A percentile compares a stretch with the other conserved stretches of the same genome.
phyloP scores from a whole-genome alignment of 2,888 invertebrate genomes.

The Folsomia candida region DNA sequence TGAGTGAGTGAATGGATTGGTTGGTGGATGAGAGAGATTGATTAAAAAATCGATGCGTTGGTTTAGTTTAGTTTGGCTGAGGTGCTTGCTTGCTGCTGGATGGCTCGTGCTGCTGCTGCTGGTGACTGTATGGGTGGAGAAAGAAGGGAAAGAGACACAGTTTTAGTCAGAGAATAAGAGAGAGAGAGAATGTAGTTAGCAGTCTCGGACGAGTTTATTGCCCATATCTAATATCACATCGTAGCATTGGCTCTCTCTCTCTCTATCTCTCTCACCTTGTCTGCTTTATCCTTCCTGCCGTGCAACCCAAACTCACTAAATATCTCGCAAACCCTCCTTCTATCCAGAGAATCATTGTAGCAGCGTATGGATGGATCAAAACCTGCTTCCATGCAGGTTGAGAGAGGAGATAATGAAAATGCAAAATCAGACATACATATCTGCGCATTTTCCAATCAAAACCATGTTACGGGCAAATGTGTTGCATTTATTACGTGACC shows the following conservation, averaged over 20 bases:
- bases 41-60: conserved; percentile 6
- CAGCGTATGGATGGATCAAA: too few relatives aligned
- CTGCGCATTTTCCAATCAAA: neutral
- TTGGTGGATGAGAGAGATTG: conserved; percentile 13
- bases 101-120: too few relatives aligned
- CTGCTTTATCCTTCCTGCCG: neutral
- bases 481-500: too few relatives aligned
- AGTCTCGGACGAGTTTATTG: conserved; percentile 11
- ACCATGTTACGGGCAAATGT: neutral
- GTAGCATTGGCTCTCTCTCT: neutral
- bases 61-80: conserved; percentile 5
- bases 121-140: too few relatives aligned
- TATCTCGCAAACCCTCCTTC: too few relatives aligned
- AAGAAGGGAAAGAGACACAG: too few relatives aligned
- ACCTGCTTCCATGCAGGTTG: too few relatives aligned
- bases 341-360: too few relatives aligned
- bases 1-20: neutral
- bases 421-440: neutral
- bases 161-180: conserved; percentile 20
- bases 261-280: neutral
- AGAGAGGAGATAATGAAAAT: neutral
- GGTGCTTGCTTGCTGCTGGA: conserved; percentile 4
- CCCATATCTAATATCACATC: conserved; percentile 1
- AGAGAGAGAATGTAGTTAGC: conserved; percentile 19
- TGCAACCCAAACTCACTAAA: neutral